phyloP scores from a whole-genome alignment of 2,888 invertebrate species.

The Tenthredo livida region DNA sequence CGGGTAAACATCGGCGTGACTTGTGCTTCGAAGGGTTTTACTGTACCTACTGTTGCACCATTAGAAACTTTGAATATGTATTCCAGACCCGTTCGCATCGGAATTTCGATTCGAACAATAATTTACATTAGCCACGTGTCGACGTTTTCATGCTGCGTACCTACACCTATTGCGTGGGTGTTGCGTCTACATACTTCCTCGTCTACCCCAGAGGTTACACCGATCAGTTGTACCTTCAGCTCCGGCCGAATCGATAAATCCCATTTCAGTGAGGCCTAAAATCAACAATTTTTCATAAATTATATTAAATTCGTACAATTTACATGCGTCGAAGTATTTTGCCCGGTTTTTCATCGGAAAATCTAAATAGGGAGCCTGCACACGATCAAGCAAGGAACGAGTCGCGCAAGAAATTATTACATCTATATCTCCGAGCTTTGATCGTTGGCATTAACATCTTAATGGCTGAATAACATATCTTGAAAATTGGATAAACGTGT shows the following conservation, averaged over 20 bases:
- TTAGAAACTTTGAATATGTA: slow-evolving; percentile 42
- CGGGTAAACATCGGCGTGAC: slow-evolving; percentile 24
- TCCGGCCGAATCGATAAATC: slow-evolving; percentile 20
- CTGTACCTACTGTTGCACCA: not conserved
- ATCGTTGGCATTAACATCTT: slow-evolving; percentile 34
- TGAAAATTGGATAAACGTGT: slow-evolving; percentile 10
- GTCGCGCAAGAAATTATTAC: not conserved
- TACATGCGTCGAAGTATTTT: not conserved
- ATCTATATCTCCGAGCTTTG: slow-evolving; percentile 26
- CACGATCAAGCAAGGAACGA: not conserved
- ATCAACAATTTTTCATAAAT: not conserved
- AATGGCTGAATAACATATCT: slow-evolving; percentile 13
- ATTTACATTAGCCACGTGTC: slow-evolving; percentile 49
- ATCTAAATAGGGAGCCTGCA: not conserved
- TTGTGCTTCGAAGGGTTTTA: not conserved
- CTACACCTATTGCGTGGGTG: slow-evolving; percentile 4
- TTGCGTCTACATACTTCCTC: not conserved
- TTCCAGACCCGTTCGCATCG: slow-evolving; percentile 32
- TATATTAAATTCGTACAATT: not conserved
- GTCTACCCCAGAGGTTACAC: not conserved
- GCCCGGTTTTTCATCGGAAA: not conserved
- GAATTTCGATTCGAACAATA: slow-evolving; percentile 48
- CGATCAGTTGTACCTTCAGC: not conserved
- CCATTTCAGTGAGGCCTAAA: slow-evolving; percentile 10
- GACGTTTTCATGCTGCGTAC: slow-evolving; percentile 3